phyloP scores from a whole-genome alignment of 2,888 invertebrate species.

The Quadroppia sp. region DNA sequence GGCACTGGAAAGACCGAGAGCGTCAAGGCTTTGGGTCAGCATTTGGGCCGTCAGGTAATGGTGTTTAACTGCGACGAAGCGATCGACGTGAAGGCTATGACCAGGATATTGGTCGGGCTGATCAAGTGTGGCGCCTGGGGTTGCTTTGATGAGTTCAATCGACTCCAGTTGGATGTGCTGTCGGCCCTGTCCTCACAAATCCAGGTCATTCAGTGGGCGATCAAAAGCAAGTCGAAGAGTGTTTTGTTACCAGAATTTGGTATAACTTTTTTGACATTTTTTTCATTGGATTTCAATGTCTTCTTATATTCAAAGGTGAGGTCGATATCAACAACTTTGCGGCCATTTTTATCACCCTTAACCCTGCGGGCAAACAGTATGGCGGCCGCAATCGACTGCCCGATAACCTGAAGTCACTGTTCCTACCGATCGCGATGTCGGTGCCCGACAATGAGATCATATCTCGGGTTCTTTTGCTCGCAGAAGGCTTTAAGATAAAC shows the following conservation, averaged over 20 bases:
- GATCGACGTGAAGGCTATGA: slow-evolving; percentile 99
- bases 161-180: slow-evolving; percentile 97
- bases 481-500: slow-evolving; percentile 96
- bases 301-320: slow-evolving; percentile 58
- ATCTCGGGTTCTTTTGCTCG: slow-evolving; percentile 99
- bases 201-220: slow-evolving; percentile 94
- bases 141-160: slow-evolving; percentile 99
- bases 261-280: no score
- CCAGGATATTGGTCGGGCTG: slow-evolving; percentile 96
- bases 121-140: slow-evolving; percentile 99
- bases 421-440: slow-evolving; percentile 98
- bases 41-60: slow-evolving; percentile 94
- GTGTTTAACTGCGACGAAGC: slow-evolving; percentile 99
- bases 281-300: no score
- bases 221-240: slow-evolving; percentile 46
- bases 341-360: slow-evolving; percentile 99
- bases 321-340: slow-evolving; percentile 93
- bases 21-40: slow-evolving; percentile 97
- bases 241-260: slow-evolving; percentile 32
- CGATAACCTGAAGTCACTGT: slow-evolving; percentile 97
- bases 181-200: slow-evolving; percentile 99
- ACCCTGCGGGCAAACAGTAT: slow-evolving; percentile 95
- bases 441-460: slow-evolving; percentile 97
- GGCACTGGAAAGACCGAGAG: slow-evolving; percentile 99
- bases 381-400: slow-evolving; percentile 98